Evolutionary conservation across 2,113 vertebrate species (phyloP).

Genomic region (Melanocharis versteri): DNA sequence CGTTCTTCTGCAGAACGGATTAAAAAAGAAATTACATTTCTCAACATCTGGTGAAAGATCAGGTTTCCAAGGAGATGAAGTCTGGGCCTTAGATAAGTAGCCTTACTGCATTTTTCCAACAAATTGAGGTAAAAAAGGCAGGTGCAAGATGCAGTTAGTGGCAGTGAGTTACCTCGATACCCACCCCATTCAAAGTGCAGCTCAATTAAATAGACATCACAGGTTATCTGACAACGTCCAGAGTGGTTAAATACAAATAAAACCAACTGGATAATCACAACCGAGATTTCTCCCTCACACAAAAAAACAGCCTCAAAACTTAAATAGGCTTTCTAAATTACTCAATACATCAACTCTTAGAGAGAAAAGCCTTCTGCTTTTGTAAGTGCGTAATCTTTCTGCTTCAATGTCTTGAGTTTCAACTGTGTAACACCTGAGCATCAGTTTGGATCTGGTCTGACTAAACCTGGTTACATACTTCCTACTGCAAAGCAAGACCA

Average conservation of each 20-base stretch:
- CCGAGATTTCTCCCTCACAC: background rate
- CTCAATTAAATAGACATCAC: background rate
- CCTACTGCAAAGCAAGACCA: background rate
- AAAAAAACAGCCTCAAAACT: background rate
- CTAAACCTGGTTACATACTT: background rate
- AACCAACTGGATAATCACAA: background rate
- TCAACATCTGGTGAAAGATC: conserved; percentile 66
- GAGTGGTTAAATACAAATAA: background rate
- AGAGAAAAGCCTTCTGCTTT: background rate
- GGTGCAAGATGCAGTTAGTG: background rate
- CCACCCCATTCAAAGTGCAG: background rate
- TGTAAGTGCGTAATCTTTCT: background rate
- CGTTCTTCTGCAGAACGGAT: background rate
- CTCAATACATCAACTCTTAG: background rate
- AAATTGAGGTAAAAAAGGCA: background rate
- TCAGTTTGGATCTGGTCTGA: background rate
- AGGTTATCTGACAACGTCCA: background rate
- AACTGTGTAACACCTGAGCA: background rate
- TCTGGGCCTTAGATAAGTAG: conserved; percentile 48
- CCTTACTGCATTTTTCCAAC: conserved; percentile 22
- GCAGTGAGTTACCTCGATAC: accelerated
- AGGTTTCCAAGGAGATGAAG: conserved; percentile 67
- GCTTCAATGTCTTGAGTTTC: background rate
- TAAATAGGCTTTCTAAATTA: background rate
- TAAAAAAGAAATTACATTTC: conserved; percentile 59